A percentile compares a stretch with the other conserved stretches of the same genome.
Evolutionary conservation across 2,888 invertebrate genomes (phyloP).

Genomic region (Yponomeuta cagnagella): DNA sequence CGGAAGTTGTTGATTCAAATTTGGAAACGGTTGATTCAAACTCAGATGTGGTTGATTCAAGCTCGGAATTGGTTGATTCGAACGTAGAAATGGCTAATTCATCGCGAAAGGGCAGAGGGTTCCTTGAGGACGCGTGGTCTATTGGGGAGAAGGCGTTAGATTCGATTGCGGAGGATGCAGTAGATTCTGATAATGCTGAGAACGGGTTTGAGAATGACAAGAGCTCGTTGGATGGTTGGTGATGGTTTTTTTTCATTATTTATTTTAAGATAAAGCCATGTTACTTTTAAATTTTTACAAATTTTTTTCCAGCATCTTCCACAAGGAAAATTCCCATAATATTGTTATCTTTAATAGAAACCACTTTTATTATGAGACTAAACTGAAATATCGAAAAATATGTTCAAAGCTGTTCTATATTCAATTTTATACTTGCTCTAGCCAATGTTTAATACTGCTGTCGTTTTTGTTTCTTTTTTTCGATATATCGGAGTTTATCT

Average conservation of each 20-base stretch:
- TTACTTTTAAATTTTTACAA: too few relatives aligned
- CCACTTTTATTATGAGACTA: too few relatives aligned
- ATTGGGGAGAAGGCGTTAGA: conserved; percentile 54
- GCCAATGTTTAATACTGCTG: too few relatives aligned
- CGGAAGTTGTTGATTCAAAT: background rate
- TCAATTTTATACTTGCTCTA: too few relatives aligned
- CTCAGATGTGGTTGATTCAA: background rate
- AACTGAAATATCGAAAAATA: too few relatives aligned
- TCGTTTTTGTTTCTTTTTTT: too few relatives aligned
- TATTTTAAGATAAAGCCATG: background rate
- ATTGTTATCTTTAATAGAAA: too few relatives aligned
- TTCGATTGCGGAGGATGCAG: conserved; percentile 50
- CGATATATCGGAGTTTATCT: too few relatives aligned
- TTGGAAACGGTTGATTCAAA: background rate
- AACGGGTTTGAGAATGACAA: conserved; percentile 50
- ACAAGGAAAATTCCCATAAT: too few relatives aligned
- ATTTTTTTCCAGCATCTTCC: too few relatives aligned
- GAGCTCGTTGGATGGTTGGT: conserved; percentile 59
- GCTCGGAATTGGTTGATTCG: background rate
- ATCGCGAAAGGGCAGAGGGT: conserved; percentile 27
- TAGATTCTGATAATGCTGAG: conserved; percentile 49
- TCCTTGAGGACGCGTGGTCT: conserved; percentile 46
- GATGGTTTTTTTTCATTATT: conserved; percentile 30
- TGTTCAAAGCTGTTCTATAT: too few relatives aligned
- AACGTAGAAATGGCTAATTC: conserved; percentile 22